Conservation (phyloP, 2,888 invertebrate species). For the Dysmachus trigonus region DNA sequence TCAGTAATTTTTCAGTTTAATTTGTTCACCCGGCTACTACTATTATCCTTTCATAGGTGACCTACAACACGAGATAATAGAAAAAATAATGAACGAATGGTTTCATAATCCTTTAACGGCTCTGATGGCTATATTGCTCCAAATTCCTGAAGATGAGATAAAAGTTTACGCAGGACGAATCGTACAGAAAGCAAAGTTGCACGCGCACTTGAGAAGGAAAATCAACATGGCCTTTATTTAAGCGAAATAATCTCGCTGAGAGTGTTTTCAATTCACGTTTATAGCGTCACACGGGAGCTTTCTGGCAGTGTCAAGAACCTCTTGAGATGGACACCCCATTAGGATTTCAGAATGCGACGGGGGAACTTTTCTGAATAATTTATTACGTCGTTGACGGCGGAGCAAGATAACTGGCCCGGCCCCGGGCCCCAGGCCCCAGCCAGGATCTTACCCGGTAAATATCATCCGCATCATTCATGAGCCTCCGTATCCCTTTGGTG, state of each 20-base stretch:
- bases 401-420: not conserved
- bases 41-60: not conserved
- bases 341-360: conserved; percentile 49
- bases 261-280: conserved; percentile 40
- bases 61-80: not conserved
- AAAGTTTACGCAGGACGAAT: not conserved
- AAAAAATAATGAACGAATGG: not conserved
- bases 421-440: not conserved
- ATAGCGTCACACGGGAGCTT: conserved; percentile 20
- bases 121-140: not conserved
- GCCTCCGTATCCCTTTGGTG: not conserved
- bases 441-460: conserved; percentile 15
- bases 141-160: not conserved
- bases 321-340: conserved; percentile 54
- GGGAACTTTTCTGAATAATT: conserved; percentile 40
- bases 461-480: conserved; percentile 36
- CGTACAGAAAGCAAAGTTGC: not conserved
- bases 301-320: conserved; percentile 53
- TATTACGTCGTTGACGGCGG: conserved; percentile 6
- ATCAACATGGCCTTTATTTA: conserved; percentile 23
- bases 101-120: not conserved
- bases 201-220: not conserved
- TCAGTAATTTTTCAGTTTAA: too few species aligned
- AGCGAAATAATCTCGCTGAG: conserved; percentile 34
- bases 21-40: too few species aligned